A percentile compares a stretch with the other conserved stretches of the same genome.
Conservation (phyloP, 2,888 invertebrate genomes). For the Spilosoma lubricipeda region DNA sequence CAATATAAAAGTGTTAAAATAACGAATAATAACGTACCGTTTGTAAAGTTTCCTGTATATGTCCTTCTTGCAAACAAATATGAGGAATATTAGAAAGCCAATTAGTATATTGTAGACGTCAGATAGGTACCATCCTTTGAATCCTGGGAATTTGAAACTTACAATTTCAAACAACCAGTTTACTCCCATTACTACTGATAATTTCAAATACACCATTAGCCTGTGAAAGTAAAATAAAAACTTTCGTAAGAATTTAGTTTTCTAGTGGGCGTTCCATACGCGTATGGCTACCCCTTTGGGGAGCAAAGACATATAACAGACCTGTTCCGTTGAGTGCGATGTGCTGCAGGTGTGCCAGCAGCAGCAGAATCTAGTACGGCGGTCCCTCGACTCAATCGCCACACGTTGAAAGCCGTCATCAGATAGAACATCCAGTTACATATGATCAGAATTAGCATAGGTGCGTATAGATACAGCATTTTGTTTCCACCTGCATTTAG, state of each 20-base stretch:
- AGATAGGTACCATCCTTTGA: slow-evolving; percentile 62
- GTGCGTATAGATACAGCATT: slow-evolving; percentile 71
- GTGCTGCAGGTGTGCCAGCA: slow-evolving; percentile 71
- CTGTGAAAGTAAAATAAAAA: slow-evolving; percentile 53
- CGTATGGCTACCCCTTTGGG: background rate
- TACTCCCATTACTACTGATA: slow-evolving; percentile 79
- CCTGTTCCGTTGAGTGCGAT: slow-evolving; percentile 70
- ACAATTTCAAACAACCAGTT: slow-evolving; percentile 77
- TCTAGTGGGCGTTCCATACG: background rate
- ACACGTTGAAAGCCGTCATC: slow-evolving; percentile 79
- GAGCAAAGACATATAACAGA: slow-evolving; percentile 31
- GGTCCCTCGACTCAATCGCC: slow-evolving; percentile 72
- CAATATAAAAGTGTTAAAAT: background rate
- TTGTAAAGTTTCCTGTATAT: slow-evolving; percentile 63
- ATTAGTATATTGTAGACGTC: slow-evolving; percentile 75
- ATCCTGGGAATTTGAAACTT: slow-evolving; percentile 63
- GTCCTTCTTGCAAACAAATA: slow-evolving; percentile 76
- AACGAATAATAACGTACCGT: slow-evolving; percentile 54
- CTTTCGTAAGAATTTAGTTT: background rate
- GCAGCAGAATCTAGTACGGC: slow-evolving; percentile 68
- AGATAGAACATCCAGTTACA: slow-evolving; percentile 76
- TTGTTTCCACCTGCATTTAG: slow-evolving; percentile 66
- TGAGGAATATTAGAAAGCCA: slow-evolving; percentile 74
- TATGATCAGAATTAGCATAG: slow-evolving; percentile 74
- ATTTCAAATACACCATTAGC: slow-evolving; percentile 73